Conservation (phyloP, 2,797 vertebrate species). For the Pyrrhura leucotis region DNA sequence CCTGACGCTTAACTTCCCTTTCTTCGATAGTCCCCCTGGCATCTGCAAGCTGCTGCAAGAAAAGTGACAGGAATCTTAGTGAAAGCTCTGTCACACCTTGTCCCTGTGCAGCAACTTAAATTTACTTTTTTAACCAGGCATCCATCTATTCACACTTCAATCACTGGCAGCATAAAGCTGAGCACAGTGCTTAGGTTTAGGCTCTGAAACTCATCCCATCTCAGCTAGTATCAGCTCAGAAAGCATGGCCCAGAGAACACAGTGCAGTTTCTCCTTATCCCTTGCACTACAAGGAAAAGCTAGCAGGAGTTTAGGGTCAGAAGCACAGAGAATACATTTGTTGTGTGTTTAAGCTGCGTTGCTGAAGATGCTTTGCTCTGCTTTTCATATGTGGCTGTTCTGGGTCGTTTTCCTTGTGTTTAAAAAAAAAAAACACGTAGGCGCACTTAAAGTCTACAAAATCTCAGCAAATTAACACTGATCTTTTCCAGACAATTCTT, state of each 20-base stretch:
- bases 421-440: neutral
- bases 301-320: neutral
- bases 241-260: neutral
- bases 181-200: neutral
- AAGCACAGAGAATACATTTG: neutral
- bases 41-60: neutral
- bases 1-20: neutral
- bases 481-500: slow-evolving; percentile 45
- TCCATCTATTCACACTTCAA: neutral
- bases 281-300: neutral
- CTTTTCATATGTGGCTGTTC: neutral
- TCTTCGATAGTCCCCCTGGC: neutral
- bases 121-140: neutral
- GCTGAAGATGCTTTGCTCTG: slow-evolving; percentile 25
- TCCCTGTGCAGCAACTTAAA: neutral
- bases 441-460: slow-evolving; percentile 21
- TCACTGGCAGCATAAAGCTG: neutral
- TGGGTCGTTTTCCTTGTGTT: neutral
- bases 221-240: neutral
- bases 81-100: neutral
- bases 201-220: neutral
- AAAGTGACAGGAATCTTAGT: neutral
- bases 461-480: slow-evolving; percentile 41
- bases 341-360: slow-evolving; percentile 3
- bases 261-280: neutral